Conservation (phyloP, 2,113 vertebrate species). For the Chloebia gouldiae region DNA sequence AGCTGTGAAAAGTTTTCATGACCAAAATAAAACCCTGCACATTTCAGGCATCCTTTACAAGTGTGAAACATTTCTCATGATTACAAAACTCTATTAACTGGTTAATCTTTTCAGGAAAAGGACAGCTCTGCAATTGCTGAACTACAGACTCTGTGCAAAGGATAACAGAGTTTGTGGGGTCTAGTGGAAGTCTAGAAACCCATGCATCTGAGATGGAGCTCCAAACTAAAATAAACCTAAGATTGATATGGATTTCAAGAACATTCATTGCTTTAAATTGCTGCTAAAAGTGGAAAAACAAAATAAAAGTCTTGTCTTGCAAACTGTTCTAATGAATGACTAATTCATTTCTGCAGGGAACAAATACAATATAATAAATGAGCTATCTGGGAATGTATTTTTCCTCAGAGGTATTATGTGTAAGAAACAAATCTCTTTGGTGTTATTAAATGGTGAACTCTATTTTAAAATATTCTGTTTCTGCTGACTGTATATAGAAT, state of each 20-base stretch:
- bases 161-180: background rate
- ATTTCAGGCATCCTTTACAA: background rate
- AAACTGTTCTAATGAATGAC: background rate
- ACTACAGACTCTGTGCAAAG: background rate
- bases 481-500: background rate
- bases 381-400: conserved; percentile 63
- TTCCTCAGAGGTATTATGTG: conserved; percentile 10
- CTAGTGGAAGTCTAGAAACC: background rate
- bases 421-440: conserved; percentile 25
- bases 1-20: background rate
- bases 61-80: background rate
- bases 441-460: conserved; percentile 5
- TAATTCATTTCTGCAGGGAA: conserved; percentile 14
- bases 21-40: background rate
- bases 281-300: background rate
- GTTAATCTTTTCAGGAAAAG: background rate
- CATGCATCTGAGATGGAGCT: background rate
- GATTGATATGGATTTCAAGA: background rate
- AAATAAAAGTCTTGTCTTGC: background rate
- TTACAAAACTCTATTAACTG: background rate
- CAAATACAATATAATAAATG: conserved; percentile 39
- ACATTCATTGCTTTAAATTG: background rate
- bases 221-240: background rate
- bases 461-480: background rate
- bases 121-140: background rate